These are phyloP conservation scores for Enteromius radiatus DNA, from an alignment of 2,797 vertebrate genomes.

Conservation along the genomic window DNA sequence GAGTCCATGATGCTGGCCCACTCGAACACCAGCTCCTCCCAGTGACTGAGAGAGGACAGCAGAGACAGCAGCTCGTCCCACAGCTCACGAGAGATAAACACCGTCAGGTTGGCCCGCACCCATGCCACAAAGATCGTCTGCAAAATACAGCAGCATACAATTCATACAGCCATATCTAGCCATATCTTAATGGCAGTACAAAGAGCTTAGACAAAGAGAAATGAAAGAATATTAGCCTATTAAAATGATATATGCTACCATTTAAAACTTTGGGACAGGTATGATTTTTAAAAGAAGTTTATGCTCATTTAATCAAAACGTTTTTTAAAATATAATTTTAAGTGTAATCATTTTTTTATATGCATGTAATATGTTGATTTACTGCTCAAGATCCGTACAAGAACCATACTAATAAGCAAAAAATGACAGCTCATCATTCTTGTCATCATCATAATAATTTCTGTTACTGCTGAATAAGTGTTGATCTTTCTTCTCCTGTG, in stretches of 20 bases:
- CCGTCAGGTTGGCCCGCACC: slow-evolving; percentile 94
- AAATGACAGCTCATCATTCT: no score
- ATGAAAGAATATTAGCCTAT: neutral
- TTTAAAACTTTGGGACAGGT: neutral
- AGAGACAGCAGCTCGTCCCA: slow-evolving; percentile 96
- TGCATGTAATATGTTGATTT: neutral
- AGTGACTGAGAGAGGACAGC: slow-evolving; percentile 92
- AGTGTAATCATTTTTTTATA: neutral
- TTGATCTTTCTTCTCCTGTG: neutral
- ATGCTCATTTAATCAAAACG: neutral
- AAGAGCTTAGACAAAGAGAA: neutral
- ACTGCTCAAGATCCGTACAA: no score
- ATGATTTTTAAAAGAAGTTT: neutral
- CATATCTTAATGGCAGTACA: no score
- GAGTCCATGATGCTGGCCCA: slow-evolving; percentile 99
- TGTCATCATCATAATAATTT: no score
- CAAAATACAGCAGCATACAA: slow-evolving; percentile 22
- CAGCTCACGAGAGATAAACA: slow-evolving; percentile 94
- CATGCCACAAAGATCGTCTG: slow-evolving; percentile 98
- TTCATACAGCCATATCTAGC: neutral
- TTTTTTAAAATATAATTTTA: neutral
- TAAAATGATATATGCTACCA: neutral
- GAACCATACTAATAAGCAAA: no score
- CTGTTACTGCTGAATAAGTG: neutral
- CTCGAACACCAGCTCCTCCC: slow-evolving; percentile 94